Percentiles rank a stretch among this genome's conserved stretches.
Evolutionary conservation across 23 tunicate species (phyloP).

Genomic region (Botrylloides violaceus): DNA sequence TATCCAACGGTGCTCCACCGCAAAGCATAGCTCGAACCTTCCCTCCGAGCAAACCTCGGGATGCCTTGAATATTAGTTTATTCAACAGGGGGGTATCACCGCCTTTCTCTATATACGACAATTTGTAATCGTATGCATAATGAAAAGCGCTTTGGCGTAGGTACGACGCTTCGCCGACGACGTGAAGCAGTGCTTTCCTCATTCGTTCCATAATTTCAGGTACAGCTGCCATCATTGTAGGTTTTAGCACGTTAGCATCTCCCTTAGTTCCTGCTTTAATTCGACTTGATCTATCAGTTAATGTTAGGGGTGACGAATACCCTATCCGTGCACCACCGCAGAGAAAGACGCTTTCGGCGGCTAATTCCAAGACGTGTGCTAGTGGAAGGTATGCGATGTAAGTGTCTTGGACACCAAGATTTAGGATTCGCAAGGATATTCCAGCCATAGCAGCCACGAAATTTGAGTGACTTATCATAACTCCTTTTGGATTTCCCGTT

Average conservation of each 20-base stretch:
- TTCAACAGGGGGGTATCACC: slow-evolving; percentile 69
- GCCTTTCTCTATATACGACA: slow-evolving; percentile 57
- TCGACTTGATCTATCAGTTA: slow-evolving; percentile 79
- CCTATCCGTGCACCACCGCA: slow-evolving; percentile 71
- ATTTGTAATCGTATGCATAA: slow-evolving; percentile 82
- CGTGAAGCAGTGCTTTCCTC: slow-evolving; percentile 83
- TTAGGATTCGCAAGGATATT: slow-evolving; percentile 40
- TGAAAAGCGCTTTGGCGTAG: slow-evolving; percentile 37
- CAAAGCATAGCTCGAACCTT: slow-evolving; percentile 73
- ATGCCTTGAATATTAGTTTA: slow-evolving; percentile 52
- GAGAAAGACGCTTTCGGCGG: slow-evolving; percentile 62
- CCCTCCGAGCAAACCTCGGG: slow-evolving; percentile 82
- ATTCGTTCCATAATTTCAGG: slow-evolving; percentile 97
- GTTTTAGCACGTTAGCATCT: slow-evolving; percentile 68
- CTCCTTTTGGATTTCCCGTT: slow-evolving; percentile 97
- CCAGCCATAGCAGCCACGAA: slow-evolving; percentile 85
- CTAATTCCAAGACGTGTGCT: slow-evolving; percentile 95
- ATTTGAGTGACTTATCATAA: slow-evolving; percentile 78
- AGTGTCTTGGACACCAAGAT: slow-evolving; percentile 36
- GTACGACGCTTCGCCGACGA: slow-evolving; percentile 40
- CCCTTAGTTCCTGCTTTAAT: slow-evolving; percentile 91
- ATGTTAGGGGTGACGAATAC: slow-evolving; percentile 85
- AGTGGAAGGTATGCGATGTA: slow-evolving; percentile 94
- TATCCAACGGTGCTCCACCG: slow-evolving; percentile 95
- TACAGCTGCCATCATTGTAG: slow-evolving; percentile 94